phyloP scores from a whole-genome alignment of 2,113 vertebrate species.

The Myiopsitta monachus region DNA sequence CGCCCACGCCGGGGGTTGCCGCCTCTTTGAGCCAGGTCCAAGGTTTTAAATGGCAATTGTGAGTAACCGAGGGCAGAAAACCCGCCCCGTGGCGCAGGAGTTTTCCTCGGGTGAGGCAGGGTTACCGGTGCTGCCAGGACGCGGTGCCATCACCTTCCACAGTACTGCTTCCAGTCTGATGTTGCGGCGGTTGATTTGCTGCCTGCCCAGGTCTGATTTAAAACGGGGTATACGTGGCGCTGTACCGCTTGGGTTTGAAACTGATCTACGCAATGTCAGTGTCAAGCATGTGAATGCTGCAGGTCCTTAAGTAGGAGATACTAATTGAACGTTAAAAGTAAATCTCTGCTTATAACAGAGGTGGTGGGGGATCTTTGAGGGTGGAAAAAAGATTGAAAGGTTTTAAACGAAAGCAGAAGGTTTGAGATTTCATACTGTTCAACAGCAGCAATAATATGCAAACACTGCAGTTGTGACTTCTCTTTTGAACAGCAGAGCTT shows the following conservation, averaged over 20 bases:
- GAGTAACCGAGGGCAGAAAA: too few relatives aligned
- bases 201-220: neutral
- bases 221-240: neutral
- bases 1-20: rapidly evolving
- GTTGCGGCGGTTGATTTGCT: rapidly evolving
- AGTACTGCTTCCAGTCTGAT: rapidly evolving
- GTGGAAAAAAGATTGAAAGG: neutral
- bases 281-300: neutral
- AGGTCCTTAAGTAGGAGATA: too few relatives aligned
- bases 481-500: neutral
- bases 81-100: rapidly evolving
- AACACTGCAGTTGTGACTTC: neutral
- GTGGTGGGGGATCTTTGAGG: too few relatives aligned
- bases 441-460: neutral
- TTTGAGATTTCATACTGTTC: rapidly evolving
- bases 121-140: rapidly evolving
- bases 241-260: neutral
- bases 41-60: too few relatives aligned
- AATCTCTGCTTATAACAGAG: neutral
- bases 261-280: rapidly evolving
- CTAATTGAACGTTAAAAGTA: too few relatives aligned
- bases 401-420: too few relatives aligned
- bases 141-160: rapidly evolving
- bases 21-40: rapidly evolving
- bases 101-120: too few relatives aligned